Percentiles rank a stretch among this genome's conserved stretches.
phyloP scores from a whole-genome alignment of 2,888 invertebrate species.

The Anorthoa munda region DNA sequence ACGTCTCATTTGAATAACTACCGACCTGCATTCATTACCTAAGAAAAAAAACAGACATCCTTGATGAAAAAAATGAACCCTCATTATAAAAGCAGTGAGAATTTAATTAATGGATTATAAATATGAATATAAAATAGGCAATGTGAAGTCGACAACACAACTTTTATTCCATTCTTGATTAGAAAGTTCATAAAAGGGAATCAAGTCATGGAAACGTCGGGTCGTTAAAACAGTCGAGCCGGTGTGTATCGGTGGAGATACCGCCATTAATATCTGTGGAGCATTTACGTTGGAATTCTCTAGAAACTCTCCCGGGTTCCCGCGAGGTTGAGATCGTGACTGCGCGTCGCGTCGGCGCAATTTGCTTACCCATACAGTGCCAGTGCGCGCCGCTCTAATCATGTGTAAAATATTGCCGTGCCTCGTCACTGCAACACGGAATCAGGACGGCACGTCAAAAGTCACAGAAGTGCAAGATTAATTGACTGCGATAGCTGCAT shows the following conservation, averaged over 20 bases:
- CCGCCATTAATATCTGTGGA: constrained; percentile 87
- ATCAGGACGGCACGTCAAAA: constrained; percentile 86
- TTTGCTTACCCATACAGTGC: constrained; percentile 90
- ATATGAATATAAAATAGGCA: constrained; percentile 67
- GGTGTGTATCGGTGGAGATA: constrained; percentile 78
- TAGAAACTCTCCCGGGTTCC: constrained; percentile 88
- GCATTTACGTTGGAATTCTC: constrained; percentile 89
- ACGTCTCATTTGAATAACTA: constrained; percentile 87
- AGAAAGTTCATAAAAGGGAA: constrained; percentile 69
- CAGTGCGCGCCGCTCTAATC: constrained; percentile 87
- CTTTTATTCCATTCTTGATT: constrained; percentile 66
- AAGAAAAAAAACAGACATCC: constrained; percentile 78
- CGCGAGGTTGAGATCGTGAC: constrained; percentile 90
- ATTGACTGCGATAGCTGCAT: constrained; percentile 83
- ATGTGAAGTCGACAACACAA: constrained; percentile 55
- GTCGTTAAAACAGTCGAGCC: constrained; percentile 61
- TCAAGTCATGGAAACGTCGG: constrained; percentile 56
- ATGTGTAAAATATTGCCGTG: constrained; percentile 90
- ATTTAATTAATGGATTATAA: constrained; percentile 68
- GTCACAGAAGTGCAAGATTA: constrained; percentile 84
- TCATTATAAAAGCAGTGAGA: constrained; percentile 67
- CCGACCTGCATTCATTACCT: constrained; percentile 79
- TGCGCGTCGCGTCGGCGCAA: constrained; percentile 89
- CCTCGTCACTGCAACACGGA: constrained; percentile 85
- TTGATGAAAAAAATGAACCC: constrained; percentile 72